Conservation (phyloP, 2,888 invertebrate species). For the Priocnemis perturbator region DNA sequence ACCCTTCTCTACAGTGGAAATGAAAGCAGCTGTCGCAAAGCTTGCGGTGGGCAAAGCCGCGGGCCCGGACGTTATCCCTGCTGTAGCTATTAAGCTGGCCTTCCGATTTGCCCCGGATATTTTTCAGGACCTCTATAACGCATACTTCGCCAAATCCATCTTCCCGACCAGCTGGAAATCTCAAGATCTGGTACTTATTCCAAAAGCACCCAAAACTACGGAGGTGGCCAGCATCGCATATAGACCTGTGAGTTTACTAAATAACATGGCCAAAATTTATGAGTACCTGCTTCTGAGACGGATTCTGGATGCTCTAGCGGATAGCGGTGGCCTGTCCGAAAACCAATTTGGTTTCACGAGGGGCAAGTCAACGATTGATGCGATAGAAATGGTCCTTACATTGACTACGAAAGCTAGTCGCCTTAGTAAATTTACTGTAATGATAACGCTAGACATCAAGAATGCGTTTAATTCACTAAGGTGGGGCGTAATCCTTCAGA, state of each 20-base stretch:
- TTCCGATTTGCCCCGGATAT: neutral
- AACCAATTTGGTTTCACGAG: neutral
- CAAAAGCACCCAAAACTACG: neutral
- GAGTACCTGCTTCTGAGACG: no score
- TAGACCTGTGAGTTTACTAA: slow-evolving; percentile 3
- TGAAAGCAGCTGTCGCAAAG: slow-evolving; percentile 28
- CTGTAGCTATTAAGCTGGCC: slow-evolving; percentile 24
- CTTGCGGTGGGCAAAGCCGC: slow-evolving; percentile 44
- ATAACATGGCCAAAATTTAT: neutral
- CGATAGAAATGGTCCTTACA: neutral
- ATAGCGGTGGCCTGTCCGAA: neutral
- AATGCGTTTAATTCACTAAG: slow-evolving; percentile 10
- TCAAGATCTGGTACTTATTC: slow-evolving; percentile 2
- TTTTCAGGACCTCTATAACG: neutral
- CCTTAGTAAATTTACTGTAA: slow-evolving; percentile 5
- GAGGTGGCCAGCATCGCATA: no score
- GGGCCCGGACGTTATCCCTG: slow-evolving; percentile 45
- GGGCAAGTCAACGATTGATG: neutral
- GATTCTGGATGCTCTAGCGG: no score
- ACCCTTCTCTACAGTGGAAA: slow-evolving; percentile 31
- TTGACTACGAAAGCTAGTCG: slow-evolving; percentile 18
- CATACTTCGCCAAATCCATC: neutral
- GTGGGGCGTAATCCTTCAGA: neutral
- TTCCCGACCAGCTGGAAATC: slow-evolving; percentile 4
- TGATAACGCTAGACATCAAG: slow-evolving; percentile 15